These are phyloP conservation scores for Iselma pallidipennis DNA, from an alignment of 2,888 invertebrate genomes.

Conservation along the genomic window DNA sequence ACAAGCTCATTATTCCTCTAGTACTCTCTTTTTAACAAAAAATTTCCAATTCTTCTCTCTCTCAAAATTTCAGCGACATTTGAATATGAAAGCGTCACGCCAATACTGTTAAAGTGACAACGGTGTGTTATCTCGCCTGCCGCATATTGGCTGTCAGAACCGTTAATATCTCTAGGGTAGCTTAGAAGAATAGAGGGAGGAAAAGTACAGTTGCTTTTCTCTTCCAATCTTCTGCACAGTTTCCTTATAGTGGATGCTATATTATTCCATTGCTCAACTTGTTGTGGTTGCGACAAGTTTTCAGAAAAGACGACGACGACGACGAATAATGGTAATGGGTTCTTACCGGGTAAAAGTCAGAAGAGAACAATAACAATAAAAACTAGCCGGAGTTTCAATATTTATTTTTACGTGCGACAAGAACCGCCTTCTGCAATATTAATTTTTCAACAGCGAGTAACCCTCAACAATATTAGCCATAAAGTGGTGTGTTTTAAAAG, in stretches of 20 bases:
- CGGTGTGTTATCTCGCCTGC: neutral
- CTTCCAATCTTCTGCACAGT: neutral
- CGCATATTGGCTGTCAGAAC: conserved; percentile 11
- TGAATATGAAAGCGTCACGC: neutral
- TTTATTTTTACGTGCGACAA: conserved; percentile 46
- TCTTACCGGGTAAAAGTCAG: conserved; percentile 28
- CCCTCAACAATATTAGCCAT: conserved; percentile 32
- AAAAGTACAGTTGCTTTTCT: neutral
- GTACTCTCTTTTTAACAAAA: neutral
- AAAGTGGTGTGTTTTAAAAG: conserved; percentile 31
- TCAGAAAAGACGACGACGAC: too few relatives aligned
- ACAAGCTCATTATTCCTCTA: too few relatives aligned
- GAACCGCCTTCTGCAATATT: conserved; percentile 40
- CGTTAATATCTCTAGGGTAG: neutral
- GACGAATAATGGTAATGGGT: conserved; percentile 38
- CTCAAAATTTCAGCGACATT: neutral
- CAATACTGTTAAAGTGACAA: neutral
- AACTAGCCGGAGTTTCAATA: conserved; percentile 47
- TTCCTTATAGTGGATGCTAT: too few relatives aligned
- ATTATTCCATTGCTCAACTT: too few relatives aligned
- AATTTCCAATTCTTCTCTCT: neutral
- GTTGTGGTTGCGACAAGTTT: conserved; percentile 17
- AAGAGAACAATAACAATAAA: conserved; percentile 47
- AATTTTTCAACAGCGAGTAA: conserved; percentile 44
- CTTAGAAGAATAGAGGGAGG: neutral